Percentiles rank a stretch among this genome's conserved stretches.
Conservation (phyloP, 2,888 invertebrate genomes). For the Aleiodes alternator region DNA sequence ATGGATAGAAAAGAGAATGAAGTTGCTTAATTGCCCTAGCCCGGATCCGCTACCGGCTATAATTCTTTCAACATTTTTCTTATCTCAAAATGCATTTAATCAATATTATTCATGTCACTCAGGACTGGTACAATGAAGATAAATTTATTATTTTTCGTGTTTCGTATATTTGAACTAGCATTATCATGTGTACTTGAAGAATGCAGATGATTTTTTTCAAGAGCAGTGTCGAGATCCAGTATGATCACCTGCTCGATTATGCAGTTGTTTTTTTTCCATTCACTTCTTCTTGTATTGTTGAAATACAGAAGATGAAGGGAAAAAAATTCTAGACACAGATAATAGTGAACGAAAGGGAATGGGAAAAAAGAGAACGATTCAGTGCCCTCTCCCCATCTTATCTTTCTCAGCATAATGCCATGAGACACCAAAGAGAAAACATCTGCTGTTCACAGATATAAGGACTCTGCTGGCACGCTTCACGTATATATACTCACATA, state of each 20-base stretch:
- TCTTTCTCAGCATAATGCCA: conserved; percentile 13
- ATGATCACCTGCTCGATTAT: conserved; percentile 53
- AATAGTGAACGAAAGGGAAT: conserved; percentile 41
- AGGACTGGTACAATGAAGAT: too few relatives aligned
- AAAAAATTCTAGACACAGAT: conserved; percentile 47
- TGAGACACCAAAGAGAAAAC: conserved; percentile 49
- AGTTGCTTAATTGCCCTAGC: conserved; percentile 45
- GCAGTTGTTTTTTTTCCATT: conserved; percentile 36
- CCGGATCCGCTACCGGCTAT: conserved; percentile 39
- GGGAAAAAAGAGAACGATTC: conserved; percentile 33
- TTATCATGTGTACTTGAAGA: not conserved
- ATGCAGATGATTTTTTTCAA: not conserved
- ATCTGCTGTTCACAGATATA: conserved; percentile 44
- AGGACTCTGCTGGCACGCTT: conserved; percentile 55
- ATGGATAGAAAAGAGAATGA: conserved; percentile 18
- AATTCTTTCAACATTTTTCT: not conserved
- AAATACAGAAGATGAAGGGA: not conserved
- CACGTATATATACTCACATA: conserved; percentile 23
- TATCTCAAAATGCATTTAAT: conserved; percentile 22
- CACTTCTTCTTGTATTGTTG: conserved; percentile 44
- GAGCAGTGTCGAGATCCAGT: too few relatives aligned
- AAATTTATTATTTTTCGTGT: conserved; percentile 11
- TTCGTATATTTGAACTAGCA: not conserved
- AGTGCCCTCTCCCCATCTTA: conserved; percentile 20
- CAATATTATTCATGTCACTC: conserved; percentile 3